Evolutionary conservation across 2,113 vertebrate species (phyloP), one percentile per base, ranked within the genome.

Genomic region (Ancistrus triradiatus): DNA sequence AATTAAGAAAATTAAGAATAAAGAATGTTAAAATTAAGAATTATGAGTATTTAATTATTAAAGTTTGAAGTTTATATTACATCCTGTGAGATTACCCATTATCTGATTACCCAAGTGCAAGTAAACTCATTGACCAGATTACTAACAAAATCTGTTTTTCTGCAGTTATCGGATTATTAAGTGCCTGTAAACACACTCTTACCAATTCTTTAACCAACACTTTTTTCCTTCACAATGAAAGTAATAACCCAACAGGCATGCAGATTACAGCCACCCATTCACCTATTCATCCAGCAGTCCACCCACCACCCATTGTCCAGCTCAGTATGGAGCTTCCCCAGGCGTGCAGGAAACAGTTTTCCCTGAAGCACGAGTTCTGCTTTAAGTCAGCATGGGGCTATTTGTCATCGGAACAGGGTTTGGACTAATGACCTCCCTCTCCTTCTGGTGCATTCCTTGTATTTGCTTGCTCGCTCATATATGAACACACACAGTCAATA

Each of bases 321-420:
- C 18, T 48, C 18, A 3, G 7, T 22, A 28, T 63, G 46, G 42
- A 31, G 37, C 65, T 63, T 58, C 17, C 43, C 38, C 38, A 24
- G 25, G 52, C 24, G 19, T 17, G 42, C 40, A 35, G 33, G 51
- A 69, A 37, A 69, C 61, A 66, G 52, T 40, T 46, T 53, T 68
- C 59, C 17, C 17, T 47, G 46, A 67, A 63, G 58, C 64, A 47
- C 27, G 46, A 25, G 43, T 47, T 33, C 55, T 52, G 21, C 25
- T 58, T 43, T 46, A 63, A 68, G 48, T 49, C 63, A 66, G 43
- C 70, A 67, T 63, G 51, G 22, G 44, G 64, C 24, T 35, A 35
- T 22, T 31, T 28, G 56, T 69, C 51, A 74, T 37, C 55, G 61
- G 33, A 48, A 51, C 42, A 65, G 24, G 40, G 43, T 55, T 63